These are phyloP conservation scores for Phasia obesa DNA, from an alignment of 2,888 invertebrate genomes.

Conservation along the genomic window DNA sequence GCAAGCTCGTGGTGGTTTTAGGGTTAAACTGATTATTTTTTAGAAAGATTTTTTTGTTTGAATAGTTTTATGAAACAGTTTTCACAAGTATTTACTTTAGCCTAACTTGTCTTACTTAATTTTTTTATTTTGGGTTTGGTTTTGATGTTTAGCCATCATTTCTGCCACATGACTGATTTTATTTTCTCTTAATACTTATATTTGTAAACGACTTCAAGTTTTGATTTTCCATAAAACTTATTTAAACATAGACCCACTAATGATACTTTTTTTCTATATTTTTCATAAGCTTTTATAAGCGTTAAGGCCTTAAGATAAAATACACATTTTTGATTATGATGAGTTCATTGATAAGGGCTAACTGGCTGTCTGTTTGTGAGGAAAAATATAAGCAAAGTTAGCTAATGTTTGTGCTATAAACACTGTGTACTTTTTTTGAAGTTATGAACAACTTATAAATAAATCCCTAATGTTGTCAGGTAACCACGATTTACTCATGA, in stretches of 20 bases:
- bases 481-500: constrained; percentile 46
- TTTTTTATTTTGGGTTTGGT: not conserved
- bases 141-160: constrained; percentile 7
- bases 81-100: not conserved
- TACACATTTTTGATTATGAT: constrained; percentile 39
- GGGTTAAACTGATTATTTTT: not conserved
- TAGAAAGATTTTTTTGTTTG: not conserved
- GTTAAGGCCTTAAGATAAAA: constrained; percentile 50
- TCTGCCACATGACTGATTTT: constrained; percentile 45
- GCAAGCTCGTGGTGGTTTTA: too few relatives aligned
- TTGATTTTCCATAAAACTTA: not conserved
- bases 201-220: not conserved
- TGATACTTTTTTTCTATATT: constrained; percentile 31
- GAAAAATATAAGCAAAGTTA: constrained; percentile 11
- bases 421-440: constrained; percentile 29
- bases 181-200: constrained; percentile 7
- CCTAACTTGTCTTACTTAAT: not conserved
- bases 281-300: too few relatives aligned
- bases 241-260: constrained; percentile 3
- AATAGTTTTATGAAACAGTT: not conserved
- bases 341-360: constrained; percentile 15
- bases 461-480: constrained; percentile 50
- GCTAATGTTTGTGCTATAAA: constrained; percentile 7
- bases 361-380: not conserved
- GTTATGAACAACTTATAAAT: constrained; percentile 17